Evolutionary conservation across 2,888 invertebrate genomes (phyloP), one percentile per base, ranked within the genome.

Genomic region (Drosophila mulleri): DNA sequence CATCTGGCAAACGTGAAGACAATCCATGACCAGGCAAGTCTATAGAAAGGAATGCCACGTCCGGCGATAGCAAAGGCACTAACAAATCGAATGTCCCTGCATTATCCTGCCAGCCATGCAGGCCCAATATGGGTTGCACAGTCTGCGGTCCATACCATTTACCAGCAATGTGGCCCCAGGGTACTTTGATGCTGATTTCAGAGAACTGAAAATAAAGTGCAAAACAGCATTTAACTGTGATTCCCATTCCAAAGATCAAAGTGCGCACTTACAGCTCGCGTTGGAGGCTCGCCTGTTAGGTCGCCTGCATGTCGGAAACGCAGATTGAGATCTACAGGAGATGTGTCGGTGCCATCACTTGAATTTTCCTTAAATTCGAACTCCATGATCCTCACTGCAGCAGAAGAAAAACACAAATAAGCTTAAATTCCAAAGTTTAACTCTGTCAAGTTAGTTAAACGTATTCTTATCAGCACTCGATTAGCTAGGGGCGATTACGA

Each of bases 31-130:
- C 96, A 16, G 96, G 96, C 16, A 95, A 93, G 91, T 96, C 96
- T 11, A 96, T 92, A 0, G 96, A 95, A 7, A 96, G 91, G 67
- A 94, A 93, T 2, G 94, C 93, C 7, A 93, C 82, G 57, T 94
- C 90, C 37, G 93, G 90, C 23, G 93, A 92, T 32, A 97, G 90
- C 62, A 95, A 90, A 0, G 96, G 95, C 18, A 95, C 94, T 42
- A 97, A 86, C 0, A 94, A 94, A 92, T 96, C 96, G 93, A 95
- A 97, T 0, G 96, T 94, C n/a, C 95, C 96, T 4, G 96, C 96
- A 91, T 96, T 97, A 91, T 97, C 97, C 92, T 95, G 95, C 96
- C 96, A 96, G 0, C 97, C 97, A 90, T 97, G 97, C 1, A 96
- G 84, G 0, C 95, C 95, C 48, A 97, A 88, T 57, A 97, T 94